These are phyloP conservation scores for Pelmatolapia mariae DNA, from an alignment of 2,113 vertebrate species.

Conservation along the genomic window DNA sequence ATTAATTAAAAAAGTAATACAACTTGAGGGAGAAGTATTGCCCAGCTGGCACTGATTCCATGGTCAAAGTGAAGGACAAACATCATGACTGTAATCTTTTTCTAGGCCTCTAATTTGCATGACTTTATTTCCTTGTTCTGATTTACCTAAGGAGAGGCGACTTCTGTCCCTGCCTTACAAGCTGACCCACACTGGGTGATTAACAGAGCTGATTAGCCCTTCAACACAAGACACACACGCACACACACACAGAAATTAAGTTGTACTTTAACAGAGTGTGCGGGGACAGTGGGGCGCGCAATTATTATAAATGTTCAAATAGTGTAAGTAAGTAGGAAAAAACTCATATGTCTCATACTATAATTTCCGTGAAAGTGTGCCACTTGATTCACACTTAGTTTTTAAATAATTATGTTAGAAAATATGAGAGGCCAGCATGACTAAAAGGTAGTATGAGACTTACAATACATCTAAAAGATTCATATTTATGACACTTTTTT, in stretches of 20 bases:
- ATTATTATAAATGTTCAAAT: not conserved
- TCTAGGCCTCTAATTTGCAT: slow-evolving; percentile 51
- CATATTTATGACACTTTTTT: not conserved
- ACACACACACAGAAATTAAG: not conserved
- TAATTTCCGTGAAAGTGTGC: not conserved
- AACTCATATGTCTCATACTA: not conserved
- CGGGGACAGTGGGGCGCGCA: not conserved
- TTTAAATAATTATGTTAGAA: not conserved
- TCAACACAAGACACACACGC: not conserved
- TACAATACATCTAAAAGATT: not conserved
- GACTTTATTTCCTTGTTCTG: slow-evolving; percentile 58
- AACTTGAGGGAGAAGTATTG: slow-evolving; percentile 43
- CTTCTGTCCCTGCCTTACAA: slow-evolving; percentile 33
- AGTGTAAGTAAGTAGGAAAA: not conserved
- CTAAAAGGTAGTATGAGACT: not conserved
- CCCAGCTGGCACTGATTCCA: slow-evolving; percentile 51
- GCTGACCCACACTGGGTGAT: slow-evolving; percentile 56
- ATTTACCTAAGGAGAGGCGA: slow-evolving; percentile 49
- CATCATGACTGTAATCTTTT: slow-evolving; percentile 45
- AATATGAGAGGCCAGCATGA: not conserved
- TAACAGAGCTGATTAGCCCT: slow-evolving; percentile 57
- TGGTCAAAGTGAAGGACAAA: slow-evolving; percentile 69
- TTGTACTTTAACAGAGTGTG: slow-evolving; percentile 25
- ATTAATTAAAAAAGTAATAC: slow-evolving; percentile 65
- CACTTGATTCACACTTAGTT: not conserved